Base-by-base conservation (phyloP, 2,797 vertebrate genomes). In the Remorina albescens region DNA sequence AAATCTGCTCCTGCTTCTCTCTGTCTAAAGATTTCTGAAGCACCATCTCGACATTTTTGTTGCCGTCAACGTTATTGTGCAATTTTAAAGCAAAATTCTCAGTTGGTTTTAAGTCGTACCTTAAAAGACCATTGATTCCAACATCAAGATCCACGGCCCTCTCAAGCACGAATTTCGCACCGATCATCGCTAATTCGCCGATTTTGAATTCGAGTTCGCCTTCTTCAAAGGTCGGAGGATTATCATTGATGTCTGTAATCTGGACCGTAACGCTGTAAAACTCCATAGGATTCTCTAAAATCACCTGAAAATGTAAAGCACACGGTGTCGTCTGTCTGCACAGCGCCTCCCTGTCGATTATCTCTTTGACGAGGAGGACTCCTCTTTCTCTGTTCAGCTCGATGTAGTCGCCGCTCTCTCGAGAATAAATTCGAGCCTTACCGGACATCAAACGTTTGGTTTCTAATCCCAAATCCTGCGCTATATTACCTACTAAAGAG, bases 311-410 rank as follows among this genome's bases (percentile, higher is more conserved):
- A 53, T 80, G 42, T 10, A 80, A 56, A 56, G 71, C 67, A 57
- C 78, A 80, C 2, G n/a, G 66, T 34, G 44, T 13, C 0, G 67
- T 71, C 15, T 75, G 16, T 10, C 3, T 30, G 9, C 78, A 80
- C 8, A 80, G 37, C 1, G 50, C 67, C 36, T 80, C 78, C 53
- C 78, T 71, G 67, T 96, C 95, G 79, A 96, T 93, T 59, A 86
- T 91, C 54, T 96, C 93, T 46, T 87, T 95, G 54, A 96, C 91
- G 11, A 95, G 88, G 76, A 97, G 89, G 56, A 93, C 81, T 16
- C 95, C 95, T 37, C 60, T 56, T 16, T 80, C 71, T 50, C 39
- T 63, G 19, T 51, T 70, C 32, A 80, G 56, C 49, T 37, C 88
- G 2, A 76, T 25, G 44, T 71, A 80, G 39, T 69, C 74, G 25